These are phyloP conservation scores for Xestia rhomboidea DNA, from an alignment of 2,888 invertebrate species.

Conservation along the genomic window DNA sequence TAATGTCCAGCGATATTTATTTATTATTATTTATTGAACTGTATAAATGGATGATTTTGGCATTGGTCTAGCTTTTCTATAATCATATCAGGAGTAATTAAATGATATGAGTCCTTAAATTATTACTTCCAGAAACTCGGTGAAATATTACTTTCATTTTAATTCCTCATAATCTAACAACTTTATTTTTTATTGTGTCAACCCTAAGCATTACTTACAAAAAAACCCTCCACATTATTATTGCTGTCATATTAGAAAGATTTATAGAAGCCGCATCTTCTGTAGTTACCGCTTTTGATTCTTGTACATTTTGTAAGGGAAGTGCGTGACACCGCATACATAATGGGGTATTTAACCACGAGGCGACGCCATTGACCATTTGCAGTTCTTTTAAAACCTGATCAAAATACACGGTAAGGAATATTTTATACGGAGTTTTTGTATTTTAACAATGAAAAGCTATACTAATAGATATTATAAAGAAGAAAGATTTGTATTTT, in stretches of 20 bases:
- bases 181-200: not conserved
- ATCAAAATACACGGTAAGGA: slow-evolving; percentile 13
- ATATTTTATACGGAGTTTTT: not conserved
- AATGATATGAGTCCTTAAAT: not conserved
- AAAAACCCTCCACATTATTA: not conserved
- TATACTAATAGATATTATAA: no score
- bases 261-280: slow-evolving; percentile 39
- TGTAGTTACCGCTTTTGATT: slow-evolving; percentile 50
- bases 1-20: no score
- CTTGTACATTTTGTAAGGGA: slow-evolving; percentile 59
- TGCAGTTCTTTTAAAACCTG: slow-evolving; percentile 31
- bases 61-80: not conserved
- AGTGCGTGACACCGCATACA: slow-evolving; percentile 58
- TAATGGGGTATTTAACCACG: slow-evolving; percentile 24
- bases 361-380: slow-evolving; percentile 28
- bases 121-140: not conserved
- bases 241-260: slow-evolving; percentile 26
- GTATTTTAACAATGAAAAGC: slow-evolving; percentile 7
- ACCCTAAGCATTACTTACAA: not conserved
- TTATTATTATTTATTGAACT: not conserved
- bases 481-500: no score
- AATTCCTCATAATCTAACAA: not conserved
- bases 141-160: not conserved
- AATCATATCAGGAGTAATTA: not conserved
- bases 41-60: not conserved